These are phyloP conservation scores for Zaprionus davidi DNA, from an alignment of 1,140 invertebrate genomes.

Conservation along the genomic window DNA sequence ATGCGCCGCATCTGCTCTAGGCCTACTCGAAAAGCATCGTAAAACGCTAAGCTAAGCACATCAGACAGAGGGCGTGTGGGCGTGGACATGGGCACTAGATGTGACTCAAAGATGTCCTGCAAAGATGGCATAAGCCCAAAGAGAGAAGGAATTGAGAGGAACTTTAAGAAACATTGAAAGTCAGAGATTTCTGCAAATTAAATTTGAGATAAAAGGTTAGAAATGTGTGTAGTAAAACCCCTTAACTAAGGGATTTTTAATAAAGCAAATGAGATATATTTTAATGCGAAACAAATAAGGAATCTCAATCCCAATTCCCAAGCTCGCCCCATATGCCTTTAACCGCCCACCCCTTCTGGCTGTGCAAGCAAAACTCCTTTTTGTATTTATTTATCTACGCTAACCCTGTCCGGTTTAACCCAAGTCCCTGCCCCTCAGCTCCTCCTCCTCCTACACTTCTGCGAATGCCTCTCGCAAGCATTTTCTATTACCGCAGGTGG, in stretches of 20 bases:
- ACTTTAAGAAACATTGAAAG: not conserved
- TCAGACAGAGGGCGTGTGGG: constrained; percentile 15
- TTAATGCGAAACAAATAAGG: not conserved
- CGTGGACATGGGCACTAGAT: constrained; percentile 6
- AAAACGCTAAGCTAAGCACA: constrained; percentile 63
- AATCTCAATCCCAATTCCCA: not conserved
- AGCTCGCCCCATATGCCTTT: not conserved
- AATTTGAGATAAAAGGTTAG: not conserved
- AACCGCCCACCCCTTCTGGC: not conserved
- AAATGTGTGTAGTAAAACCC: not conserved
- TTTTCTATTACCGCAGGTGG: constrained; percentile 53
- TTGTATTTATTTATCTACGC: constrained; percentile 8
- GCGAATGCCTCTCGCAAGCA: constrained; percentile 14
- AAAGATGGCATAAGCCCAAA: constrained; percentile 34
- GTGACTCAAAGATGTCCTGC: constrained; percentile 43
- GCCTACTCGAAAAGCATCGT: constrained; percentile 43
- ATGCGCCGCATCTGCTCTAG: constrained; percentile 14
- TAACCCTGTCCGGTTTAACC: not conserved
- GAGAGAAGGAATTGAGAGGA: not conserved
- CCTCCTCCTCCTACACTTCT: not conserved
- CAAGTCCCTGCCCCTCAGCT: not conserved
- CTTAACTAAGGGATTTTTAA: not conserved
- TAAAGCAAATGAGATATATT: not conserved
- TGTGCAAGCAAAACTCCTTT: not conserved
- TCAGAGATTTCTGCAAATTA: not conserved